Base-by-base conservation (phyloP, 2,113 vertebrate species). In the Takifugu bimaculatus region DNA sequence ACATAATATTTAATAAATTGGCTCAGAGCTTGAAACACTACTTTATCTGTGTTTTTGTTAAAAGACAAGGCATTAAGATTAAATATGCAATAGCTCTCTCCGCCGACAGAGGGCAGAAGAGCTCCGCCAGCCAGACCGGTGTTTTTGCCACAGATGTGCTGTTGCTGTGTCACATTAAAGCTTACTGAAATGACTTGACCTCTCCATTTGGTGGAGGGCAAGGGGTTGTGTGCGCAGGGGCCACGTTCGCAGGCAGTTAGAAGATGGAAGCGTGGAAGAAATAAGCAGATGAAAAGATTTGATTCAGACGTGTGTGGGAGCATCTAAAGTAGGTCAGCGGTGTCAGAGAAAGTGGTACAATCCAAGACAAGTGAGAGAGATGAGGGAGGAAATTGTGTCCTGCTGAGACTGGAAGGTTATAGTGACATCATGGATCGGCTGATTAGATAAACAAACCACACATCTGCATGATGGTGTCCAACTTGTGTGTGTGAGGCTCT, bases 301-400 rank as follows among this genome's bases (percentile, higher is more conserved):
- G 74, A 84, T 82, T 77, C 63, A 51, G 65, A 42, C 10, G 64
- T 54, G 68, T 79, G 78, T 52, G 76, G 63, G 52, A 70, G 63
- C 75, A 82, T 81, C 70, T 66, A 76, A 86, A 85, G 77, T 75
- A 73, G 72, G 73, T 84, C 81, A 81, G 77, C 76, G 64, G 65
- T 25, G 51, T 27, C 66, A 49, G 57, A 12, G 56, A 77, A 76
- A 79, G 75, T 80, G 84, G 85, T 77, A 79, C 76, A 79, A 81
- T 72, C 84, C 81, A 79, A 76, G 67, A 71, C 75, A 7, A 72
- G 56, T 71, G 79, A 81, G 80, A 69, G 82, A 88, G 82, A 86
- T 82, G 74, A 78, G 83, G 20, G 20, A 85, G 79, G 75, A 81
- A 77, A 74, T 29, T 60, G 53, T 52, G 60, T 75, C 65, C 72